Percentiles rank a stretch among this genome's conserved stretches.
These are phyloP conservation scores for Dryobotodes eremita DNA, from an alignment of 2,888 invertebrate species.

Conservation along the genomic window DNA sequence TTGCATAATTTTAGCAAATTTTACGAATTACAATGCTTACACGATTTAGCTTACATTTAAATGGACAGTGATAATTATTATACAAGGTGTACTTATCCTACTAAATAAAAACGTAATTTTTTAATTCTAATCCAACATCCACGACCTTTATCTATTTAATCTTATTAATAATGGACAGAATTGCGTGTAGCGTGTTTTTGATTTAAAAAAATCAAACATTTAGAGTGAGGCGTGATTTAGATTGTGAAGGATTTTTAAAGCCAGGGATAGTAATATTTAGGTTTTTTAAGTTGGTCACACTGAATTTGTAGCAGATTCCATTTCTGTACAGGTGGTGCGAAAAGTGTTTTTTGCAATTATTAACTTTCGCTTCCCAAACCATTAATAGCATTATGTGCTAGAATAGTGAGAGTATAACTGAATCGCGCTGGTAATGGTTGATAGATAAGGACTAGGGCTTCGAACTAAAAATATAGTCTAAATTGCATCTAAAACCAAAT, in stretches of 20 bases:
- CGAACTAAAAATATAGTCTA: slow-evolving; percentile 32
- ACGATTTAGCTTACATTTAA: slow-evolving; percentile 79
- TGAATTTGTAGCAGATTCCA: slow-evolving; percentile 38
- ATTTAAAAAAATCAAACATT: slow-evolving; percentile 69
- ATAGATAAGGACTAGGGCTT: slow-evolving; percentile 36
- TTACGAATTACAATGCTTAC: slow-evolving; percentile 63
- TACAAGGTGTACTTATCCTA: slow-evolving; percentile 83
- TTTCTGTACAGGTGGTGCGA: slow-evolving; percentile 31
- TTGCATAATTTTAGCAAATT: slow-evolving; percentile 45
- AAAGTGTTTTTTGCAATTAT: slow-evolving; percentile 18
- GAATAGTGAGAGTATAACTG: slow-evolving; percentile 3
- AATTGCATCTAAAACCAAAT: slow-evolving; percentile 48
- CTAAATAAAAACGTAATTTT: slow-evolving; percentile 78
- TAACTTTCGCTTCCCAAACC: slow-evolving; percentile 9
- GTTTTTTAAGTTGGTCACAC: slow-evolving; percentile 47
- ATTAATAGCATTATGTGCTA: slow-evolving; percentile 18
- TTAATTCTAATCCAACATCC: slow-evolving; percentile 77
- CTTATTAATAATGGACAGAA: slow-evolving; percentile 89
- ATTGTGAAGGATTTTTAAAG: slow-evolving; percentile 31
- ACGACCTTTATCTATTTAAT: slow-evolving; percentile 75
- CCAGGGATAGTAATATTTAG: slow-evolving; percentile 40
- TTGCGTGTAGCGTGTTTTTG: slow-evolving; percentile 88
- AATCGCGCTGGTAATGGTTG: slow-evolving; percentile 34
- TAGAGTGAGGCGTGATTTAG: slow-evolving; percentile 76
- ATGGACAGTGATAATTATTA: slow-evolving; percentile 85